A percentile compares a stretch with the other conserved stretches of the same genome.
Conservation (phyloP, 2,888 invertebrate species). For the Dasysyrphus albostriatus region DNA sequence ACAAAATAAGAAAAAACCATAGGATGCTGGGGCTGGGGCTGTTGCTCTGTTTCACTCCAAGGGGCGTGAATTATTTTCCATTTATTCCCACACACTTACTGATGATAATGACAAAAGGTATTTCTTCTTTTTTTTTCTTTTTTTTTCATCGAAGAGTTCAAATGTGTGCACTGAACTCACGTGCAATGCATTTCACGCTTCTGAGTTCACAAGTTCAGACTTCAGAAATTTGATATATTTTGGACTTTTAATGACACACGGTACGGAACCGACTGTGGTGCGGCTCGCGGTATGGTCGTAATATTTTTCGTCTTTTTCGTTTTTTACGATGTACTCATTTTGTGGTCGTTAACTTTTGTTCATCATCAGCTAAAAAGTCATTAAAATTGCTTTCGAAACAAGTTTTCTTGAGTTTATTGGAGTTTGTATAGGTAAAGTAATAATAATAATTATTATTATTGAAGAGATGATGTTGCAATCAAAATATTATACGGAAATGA, state of each 20-base stretch:
- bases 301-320: not conserved
- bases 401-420: slow-evolving; percentile 16
- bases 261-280: not conserved
- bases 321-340: slow-evolving; percentile 32
- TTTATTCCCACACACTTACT: slow-evolving; percentile 27
- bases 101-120: slow-evolving; percentile 60
- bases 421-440: not conserved
- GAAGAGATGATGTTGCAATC: slow-evolving; percentile 13
- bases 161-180: slow-evolving; percentile 57
- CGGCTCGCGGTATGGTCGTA: not conserved
- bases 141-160: slow-evolving; percentile 48
- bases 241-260: not conserved
- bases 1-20: not conserved
- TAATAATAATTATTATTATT: not conserved
- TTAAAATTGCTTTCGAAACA: slow-evolving; percentile 20
- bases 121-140: too few species aligned
- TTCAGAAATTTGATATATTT: slow-evolving; percentile 44
- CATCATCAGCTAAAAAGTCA: slow-evolving; percentile 17
- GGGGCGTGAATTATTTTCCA: slow-evolving; percentile 50
- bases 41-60: not conserved
- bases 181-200: slow-evolving; percentile 47
- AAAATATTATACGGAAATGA: slow-evolving; percentile 5
- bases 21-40: not conserved
- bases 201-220: slow-evolving; percentile 39
- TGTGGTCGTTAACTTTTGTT: slow-evolving; percentile 32